Base-by-base conservation (phyloP, 2,113 vertebrate genomes). In the Thalassoma bifasciatum region DNA sequence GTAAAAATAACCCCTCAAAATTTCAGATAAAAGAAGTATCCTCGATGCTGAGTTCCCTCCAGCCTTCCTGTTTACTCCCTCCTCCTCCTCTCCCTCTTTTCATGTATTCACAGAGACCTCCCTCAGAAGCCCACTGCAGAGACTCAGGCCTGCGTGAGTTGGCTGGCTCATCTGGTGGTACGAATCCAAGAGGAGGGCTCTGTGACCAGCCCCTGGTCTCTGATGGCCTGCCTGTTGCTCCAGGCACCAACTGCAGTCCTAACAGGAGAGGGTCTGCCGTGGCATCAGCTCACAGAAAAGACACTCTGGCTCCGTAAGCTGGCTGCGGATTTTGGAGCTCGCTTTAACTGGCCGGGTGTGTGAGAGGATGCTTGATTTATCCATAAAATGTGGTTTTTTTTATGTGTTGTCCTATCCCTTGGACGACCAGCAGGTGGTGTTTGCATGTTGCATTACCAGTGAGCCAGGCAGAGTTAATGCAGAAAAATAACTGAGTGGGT, bases 301-400 rank as follows among this genome's bases (percentile, higher is more conserved):
- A 96, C 96, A 1, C 37, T 95, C 44, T 96, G 96, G 96, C 93
- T 98, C 72, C 95, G 92, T 93, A 91, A 89, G 71, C 87, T 98
- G 88, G 92, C 93, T 2, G 92, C 94, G 84, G 75, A 80, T 47
- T 96, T 96, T 34, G 95, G 96, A 47, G 97, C 94, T 63, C 95
- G 79, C 42, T 67, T 99, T 46, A 86, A 92, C 58, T 99, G 98
- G 97, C 75, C 88, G 36, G 88, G 88, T 91, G 79, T 11, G 76
- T 81, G 30, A 58, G 19, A 47, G 4, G 30, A 42, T 12, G 0
- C 12, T 23, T 24, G 3, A 23, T 3, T 51, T 44, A 1, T 14
- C 14, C 57, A 14, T 67, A 30, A 56, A 42, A 38, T 49, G 47
- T 21, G 26, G 10, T 30, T 0, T 21, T 10, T 65, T 21, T 69